A percentile compares a stretch with the other conserved stretches of the same genome.
These are phyloP conservation scores for Tadarida brasiliensis DNA, from an alignment of 2,797 vertebrate species.

Conservation along the genomic window DNA sequence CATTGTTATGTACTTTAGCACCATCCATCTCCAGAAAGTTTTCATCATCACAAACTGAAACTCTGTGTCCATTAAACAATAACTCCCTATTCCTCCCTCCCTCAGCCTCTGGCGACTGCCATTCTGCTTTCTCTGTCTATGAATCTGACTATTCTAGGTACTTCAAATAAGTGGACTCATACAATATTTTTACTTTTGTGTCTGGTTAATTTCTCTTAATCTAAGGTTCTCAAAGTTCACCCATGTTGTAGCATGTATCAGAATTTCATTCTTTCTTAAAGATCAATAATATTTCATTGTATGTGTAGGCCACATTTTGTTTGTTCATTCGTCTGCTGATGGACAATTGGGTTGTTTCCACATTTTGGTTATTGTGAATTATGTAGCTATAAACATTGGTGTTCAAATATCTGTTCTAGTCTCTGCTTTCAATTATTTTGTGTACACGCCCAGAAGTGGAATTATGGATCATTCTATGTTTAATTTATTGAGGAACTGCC, in stretches of 20 bases:
- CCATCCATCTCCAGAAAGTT: neutral
- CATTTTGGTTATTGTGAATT: neutral
- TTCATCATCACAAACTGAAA: neutral
- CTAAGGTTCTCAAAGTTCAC: neutral
- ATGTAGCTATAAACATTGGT: neutral
- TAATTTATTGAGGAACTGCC: neutral
- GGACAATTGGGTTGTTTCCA: neutral
- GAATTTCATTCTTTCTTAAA: neutral
- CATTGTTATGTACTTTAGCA: neutral
- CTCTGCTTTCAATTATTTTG: neutral
- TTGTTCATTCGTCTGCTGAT: neutral
- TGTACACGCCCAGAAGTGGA: neutral
- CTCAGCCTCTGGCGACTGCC: neutral
- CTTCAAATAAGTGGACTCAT: neutral
- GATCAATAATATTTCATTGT: neutral
- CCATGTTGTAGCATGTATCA: neutral
- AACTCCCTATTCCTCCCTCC: neutral
- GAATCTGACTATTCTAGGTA: neutral
- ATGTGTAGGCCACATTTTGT: neutral
- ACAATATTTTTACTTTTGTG: neutral
- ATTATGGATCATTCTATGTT: neutral
- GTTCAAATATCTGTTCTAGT: neutral
- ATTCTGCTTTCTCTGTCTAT: neutral
- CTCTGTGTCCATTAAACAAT: neutral
- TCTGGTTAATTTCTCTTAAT: neutral